Evolutionary conservation across 2,113 vertebrate species (phyloP).

Genomic region (Microcebus ravelobensis): DNA sequence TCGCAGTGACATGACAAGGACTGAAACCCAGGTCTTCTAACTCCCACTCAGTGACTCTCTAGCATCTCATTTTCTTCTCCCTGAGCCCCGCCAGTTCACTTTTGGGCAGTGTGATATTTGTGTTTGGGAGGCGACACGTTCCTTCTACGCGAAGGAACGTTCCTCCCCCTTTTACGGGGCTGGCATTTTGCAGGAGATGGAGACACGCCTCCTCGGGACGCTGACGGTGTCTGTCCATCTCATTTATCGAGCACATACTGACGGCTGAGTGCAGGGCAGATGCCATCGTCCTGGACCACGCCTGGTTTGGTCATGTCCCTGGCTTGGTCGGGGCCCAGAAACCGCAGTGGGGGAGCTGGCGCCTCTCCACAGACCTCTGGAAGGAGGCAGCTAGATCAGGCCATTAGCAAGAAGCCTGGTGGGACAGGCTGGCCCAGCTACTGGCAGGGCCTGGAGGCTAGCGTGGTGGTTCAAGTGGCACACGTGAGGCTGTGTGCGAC

Average conservation of each 20-base stretch:
- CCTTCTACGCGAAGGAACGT: fast-evolving
- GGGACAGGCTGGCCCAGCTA: not conserved
- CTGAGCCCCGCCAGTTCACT: not conserved
- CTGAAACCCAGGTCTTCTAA: not conserved
- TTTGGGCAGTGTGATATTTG: not conserved
- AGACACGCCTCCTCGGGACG: fast-evolving
- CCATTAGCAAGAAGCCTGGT: not conserved
- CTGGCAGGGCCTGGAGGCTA: not conserved
- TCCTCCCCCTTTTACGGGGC: not conserved
- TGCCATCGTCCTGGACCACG: not conserved
- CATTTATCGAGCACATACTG: not conserved
- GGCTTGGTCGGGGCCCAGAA: not conserved
- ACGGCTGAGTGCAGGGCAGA: not conserved
- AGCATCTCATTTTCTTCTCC: not conserved
- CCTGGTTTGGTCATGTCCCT: not conserved
- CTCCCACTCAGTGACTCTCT: not conserved
- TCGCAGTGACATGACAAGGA: not conserved
- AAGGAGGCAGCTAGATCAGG: not conserved
- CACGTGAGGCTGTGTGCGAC: fast-evolving
- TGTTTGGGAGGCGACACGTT: fast-evolving
- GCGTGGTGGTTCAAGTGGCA: not conserved
- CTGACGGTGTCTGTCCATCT: not conserved
- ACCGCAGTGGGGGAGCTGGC: not conserved
- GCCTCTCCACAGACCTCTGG: not conserved
- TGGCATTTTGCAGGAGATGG: no score